Percentiles rank a stretch among this genome's conserved stretches.
Evolutionary conservation across 2,113 vertebrate species (phyloP).

Genomic region (Perca schrenkii): DNA sequence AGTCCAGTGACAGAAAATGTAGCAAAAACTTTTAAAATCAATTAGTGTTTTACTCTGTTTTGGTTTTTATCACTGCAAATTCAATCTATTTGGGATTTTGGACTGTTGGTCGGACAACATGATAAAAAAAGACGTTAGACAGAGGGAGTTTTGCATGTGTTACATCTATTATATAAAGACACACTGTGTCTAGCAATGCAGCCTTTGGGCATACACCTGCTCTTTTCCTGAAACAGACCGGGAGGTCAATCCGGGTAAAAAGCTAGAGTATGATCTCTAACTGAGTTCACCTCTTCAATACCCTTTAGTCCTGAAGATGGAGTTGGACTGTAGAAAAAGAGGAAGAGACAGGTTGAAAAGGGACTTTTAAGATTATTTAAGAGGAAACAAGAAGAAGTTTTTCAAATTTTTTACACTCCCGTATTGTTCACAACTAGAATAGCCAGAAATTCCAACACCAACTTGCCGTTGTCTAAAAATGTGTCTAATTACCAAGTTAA

Average conservation of each 20-base stretch:
- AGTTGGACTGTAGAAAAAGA: background rate
- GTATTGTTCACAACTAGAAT: background rate
- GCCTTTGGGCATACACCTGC: constrained; percentile 38
- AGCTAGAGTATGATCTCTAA: constrained; percentile 13
- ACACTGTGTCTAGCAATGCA: background rate
- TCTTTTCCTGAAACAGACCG: constrained; percentile 19
- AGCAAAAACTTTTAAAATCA: background rate
- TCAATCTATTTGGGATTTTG: background rate
- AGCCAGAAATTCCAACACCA: background rate
- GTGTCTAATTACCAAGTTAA: background rate
- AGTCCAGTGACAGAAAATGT: background rate
- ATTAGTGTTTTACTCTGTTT: no score
- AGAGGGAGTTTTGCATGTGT: background rate
- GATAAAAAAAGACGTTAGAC: no score
- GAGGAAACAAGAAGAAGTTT: background rate
- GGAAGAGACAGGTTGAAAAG: background rate
- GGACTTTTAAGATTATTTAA: constrained; percentile 9
- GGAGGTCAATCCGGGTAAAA: constrained; percentile 21
- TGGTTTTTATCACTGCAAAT: background rate
- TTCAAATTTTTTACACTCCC: background rate
- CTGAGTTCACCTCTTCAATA: constrained; percentile 13
- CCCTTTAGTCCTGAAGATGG: constrained; percentile 20
- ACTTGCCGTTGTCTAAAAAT: background rate
- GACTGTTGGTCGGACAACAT: background rate
- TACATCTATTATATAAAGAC: background rate